A percentile compares a stretch with the other conserved stretches of the same genome.
These are phyloP conservation scores for Alethe castanea DNA, from an alignment of 2,113 vertebrate genomes.

Conservation along the genomic window DNA sequence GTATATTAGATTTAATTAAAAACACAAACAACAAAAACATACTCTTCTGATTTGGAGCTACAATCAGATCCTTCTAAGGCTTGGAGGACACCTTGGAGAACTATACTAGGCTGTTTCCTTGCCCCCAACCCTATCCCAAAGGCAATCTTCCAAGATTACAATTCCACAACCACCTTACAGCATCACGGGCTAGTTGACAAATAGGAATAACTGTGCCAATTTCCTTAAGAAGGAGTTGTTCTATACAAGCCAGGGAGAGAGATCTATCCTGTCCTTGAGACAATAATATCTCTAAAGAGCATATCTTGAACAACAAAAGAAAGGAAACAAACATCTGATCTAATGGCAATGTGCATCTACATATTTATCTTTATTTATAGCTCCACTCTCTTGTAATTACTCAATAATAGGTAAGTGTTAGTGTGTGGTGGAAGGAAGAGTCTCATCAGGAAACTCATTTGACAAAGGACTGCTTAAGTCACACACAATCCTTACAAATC, in stretches of 20 bases:
- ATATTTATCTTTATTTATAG: background rate
- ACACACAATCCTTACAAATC: background rate
- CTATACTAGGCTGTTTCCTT: background rate
- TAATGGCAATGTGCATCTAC: background rate
- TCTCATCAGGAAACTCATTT: background rate
- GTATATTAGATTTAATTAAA: background rate
- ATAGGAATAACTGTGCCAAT: background rate
- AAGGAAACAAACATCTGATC: background rate
- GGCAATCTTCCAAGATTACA: background rate
- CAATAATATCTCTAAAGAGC: background rate
- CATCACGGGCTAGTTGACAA: background rate
- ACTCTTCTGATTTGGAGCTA: background rate
- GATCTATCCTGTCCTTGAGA: background rate
- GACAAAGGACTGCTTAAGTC: background rate
- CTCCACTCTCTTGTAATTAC: background rate
- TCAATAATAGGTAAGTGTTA: background rate
- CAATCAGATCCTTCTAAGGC: background rate
- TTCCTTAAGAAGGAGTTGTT: background rate
- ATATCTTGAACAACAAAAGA: background rate
- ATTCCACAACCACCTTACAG: background rate
- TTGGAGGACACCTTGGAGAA: background rate
- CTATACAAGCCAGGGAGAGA: background rate
- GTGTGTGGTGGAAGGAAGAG: background rate
- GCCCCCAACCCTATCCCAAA: background rate
- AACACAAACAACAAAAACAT: background rate